Percentiles rank a stretch among this genome's conserved stretches.
Evolutionary conservation across 2,888 invertebrate genomes (phyloP).

Genomic region (Dichetophora obliterata): DNA sequence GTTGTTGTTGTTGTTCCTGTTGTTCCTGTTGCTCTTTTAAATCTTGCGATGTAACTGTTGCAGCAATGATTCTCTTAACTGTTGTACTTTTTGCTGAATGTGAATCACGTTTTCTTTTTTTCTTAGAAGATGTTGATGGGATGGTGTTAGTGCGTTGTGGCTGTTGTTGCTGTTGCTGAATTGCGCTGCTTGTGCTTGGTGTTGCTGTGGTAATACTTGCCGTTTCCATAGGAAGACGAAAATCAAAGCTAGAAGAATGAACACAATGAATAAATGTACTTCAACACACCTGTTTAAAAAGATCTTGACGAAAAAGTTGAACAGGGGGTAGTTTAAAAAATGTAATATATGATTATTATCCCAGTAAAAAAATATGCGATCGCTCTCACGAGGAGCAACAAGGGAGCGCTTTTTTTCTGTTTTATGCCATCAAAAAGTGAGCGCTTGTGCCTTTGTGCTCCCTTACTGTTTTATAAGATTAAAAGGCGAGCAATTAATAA

Average conservation of each 20-base stretch:
- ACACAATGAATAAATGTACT: conserved; percentile 11
- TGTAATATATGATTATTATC: too few relatives aligned
- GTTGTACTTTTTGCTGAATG: conserved; percentile 25
- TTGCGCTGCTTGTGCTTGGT: not conserved
- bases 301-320: too few relatives aligned
- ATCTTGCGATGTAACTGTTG: conserved; percentile 53
- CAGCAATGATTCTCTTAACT: conserved; percentile 44
- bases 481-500: too few relatives aligned
- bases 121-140: conserved; percentile 54
- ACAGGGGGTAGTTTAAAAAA: too few relatives aligned
- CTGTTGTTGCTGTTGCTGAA: conserved; percentile 38
- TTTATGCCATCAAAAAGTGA: too few relatives aligned
- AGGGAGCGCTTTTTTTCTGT: too few relatives aligned
- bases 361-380: too few relatives aligned
- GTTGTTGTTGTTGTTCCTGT: conserved; percentile 36
- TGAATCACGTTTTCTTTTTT: conserved; percentile 51
- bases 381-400: too few relatives aligned
- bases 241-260: conserved; percentile 52
- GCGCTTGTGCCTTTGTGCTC: too few relatives aligned
- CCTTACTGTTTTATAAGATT: too few relatives aligned
- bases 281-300: too few relatives aligned
- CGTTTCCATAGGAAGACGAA: conserved; percentile 53
- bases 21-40: conserved; percentile 43
- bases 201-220: conserved; percentile 41
- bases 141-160: conserved; percentile 50